These are phyloP conservation scores for Chrysomela aeneicollis DNA, from an alignment of 2,888 invertebrate genomes.

Conservation along the genomic window DNA sequence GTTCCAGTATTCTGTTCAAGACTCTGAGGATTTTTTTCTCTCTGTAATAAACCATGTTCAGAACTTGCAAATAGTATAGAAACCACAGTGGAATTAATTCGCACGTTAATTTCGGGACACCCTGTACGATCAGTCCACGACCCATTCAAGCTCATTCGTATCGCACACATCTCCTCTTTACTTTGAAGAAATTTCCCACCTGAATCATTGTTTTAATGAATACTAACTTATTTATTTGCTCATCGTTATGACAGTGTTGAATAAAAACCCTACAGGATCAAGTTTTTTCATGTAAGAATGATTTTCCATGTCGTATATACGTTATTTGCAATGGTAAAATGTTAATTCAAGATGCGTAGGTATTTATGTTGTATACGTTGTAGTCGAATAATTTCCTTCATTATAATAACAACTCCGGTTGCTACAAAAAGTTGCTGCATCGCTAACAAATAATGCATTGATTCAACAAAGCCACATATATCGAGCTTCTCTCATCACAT, in stretches of 20 bases:
- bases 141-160: no score
- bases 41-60: no score
- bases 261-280: not conserved
- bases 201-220: conserved; percentile 24
- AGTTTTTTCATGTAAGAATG: not conserved
- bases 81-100: no score
- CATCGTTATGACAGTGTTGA: not conserved
- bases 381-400: conserved; percentile 50
- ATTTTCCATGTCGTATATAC: not conserved
- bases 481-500: conserved; percentile 29
- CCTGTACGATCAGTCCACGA: no score
- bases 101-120: no score
- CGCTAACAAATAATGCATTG: conserved; percentile 40
- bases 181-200: no score
- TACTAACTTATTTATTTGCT: no score
- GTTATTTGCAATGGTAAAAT: conserved; percentile 11
- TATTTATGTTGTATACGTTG: conserved; percentile 41
- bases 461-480: conserved; percentile 45
- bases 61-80: no score
- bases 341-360: conserved; percentile 40
- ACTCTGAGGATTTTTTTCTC: no score
- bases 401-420: conserved; percentile 46
- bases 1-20: no score
- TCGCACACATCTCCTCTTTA: no score
- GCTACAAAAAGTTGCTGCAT: conserved; percentile 45